A percentile compares a stretch with the other conserved stretches of the same genome.
Evolutionary conservation across 2,797 vertebrate genomes (phyloP).

Genomic region (Yasuhikotakia modesta): DNA sequence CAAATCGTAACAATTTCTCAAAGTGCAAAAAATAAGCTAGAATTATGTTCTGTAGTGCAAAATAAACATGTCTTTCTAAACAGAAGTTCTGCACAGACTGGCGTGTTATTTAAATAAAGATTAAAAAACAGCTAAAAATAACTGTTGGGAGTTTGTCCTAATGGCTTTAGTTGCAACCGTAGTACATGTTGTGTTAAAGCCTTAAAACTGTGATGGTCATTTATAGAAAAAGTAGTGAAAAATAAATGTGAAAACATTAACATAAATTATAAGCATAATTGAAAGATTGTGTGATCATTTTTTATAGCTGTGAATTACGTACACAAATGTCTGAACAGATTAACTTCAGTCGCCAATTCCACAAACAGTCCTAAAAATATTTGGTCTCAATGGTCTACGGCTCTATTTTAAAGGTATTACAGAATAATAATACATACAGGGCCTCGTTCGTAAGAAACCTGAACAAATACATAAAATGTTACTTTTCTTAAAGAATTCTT

Average conservation of each 20-base stretch:
- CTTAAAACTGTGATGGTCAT: too few species aligned
- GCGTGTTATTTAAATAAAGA: constrained; percentile 9
- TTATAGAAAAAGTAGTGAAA: too few species aligned
- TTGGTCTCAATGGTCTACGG: constrained; percentile 71
- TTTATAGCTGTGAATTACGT: too few species aligned
- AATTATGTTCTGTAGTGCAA: constrained; percentile 55
- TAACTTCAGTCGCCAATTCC: background rate
- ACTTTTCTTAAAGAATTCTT: background rate
- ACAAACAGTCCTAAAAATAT: constrained; percentile 37
- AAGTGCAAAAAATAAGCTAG: constrained; percentile 53
- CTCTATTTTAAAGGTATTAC: constrained; percentile 50
- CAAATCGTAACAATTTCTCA: constrained; percentile 25
- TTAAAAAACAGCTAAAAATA: background rate
- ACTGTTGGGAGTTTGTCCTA: background rate
- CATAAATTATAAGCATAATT: too few species aligned
- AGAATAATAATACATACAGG: background rate
- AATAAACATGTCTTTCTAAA: constrained; percentile 31
- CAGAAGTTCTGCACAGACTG: background rate
- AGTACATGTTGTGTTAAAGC: too few species aligned
- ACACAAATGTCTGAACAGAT: background rate
- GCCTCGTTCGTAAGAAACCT: background rate
- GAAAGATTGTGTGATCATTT: too few species aligned
- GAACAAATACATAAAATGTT: background rate
- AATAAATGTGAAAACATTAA: too few species aligned
- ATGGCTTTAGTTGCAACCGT: too few species aligned